phyloP scores from a whole-genome alignment of 2,113 vertebrate species.

The Tragelaphus buxtoni region DNA sequence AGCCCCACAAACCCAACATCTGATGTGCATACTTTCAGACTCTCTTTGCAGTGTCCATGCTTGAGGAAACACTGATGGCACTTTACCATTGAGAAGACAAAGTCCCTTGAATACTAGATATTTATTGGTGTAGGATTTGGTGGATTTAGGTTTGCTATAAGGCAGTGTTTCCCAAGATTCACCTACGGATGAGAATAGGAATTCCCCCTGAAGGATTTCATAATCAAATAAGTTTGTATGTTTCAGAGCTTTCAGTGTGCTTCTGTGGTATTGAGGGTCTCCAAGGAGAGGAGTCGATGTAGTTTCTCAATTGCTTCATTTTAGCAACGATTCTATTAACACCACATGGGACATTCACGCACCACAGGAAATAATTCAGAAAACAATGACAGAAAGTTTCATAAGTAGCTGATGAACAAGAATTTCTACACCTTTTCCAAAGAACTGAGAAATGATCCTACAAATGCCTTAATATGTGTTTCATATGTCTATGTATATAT shows the following conservation, averaged over 20 bases:
- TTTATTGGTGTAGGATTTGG: neutral
- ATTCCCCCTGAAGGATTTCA: neutral
- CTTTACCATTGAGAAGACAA: neutral
- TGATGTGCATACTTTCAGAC: neutral
- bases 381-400: constrained; percentile 7
- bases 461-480: neutral
- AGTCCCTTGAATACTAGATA: neutral
- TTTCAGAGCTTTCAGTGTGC: neutral
- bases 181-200: neutral
- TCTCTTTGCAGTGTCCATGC: neutral
- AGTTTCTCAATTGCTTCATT: neutral
- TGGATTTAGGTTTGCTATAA: neutral
- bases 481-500: neutral
- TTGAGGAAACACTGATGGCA: neutral
- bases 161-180: neutral
- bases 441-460: neutral
- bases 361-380: constrained; percentile 19
- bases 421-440: constrained; percentile 29
- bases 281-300: neutral
- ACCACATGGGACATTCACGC: neutral
- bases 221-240: neutral
- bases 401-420: neutral
- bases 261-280: neutral
- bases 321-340: neutral
- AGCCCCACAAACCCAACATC: neutral